Conservation (phyloP, 2,113 vertebrate species). For the Benitochromis conjunctus region DNA sequence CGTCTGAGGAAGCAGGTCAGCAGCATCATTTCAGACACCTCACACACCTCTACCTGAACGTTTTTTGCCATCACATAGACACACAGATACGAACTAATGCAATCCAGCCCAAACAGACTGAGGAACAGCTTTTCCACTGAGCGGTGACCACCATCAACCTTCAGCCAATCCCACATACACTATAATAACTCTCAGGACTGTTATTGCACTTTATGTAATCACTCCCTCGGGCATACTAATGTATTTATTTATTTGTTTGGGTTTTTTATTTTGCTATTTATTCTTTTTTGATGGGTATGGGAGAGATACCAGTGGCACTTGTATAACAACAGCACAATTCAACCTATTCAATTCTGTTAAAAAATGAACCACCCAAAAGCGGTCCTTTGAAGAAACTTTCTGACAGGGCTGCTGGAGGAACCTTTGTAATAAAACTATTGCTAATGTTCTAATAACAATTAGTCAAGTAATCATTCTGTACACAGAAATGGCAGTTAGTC, state of each 20-base stretch:
- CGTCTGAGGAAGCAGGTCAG: background rate
- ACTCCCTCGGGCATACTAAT: background rate
- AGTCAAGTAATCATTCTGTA: background rate
- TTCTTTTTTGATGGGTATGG: background rate
- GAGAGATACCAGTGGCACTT: background rate
- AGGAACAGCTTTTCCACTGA: background rate
- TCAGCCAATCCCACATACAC: background rate
- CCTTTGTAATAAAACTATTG: background rate
- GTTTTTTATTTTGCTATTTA: background rate
- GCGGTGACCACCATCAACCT: background rate
- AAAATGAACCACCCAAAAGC: background rate
- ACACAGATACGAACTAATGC: background rate
- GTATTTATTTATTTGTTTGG: background rate
- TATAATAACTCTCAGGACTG: background rate
- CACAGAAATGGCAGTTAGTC: background rate
- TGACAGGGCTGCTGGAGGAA: background rate
- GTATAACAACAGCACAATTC: background rate
- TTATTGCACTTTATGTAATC: background rate
- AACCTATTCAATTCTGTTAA: background rate
- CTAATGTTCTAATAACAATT: background rate
- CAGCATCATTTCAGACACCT: background rate
- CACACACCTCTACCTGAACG: background rate
- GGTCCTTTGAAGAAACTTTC: background rate
- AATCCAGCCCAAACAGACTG: background rate
- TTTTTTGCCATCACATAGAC: background rate